These are phyloP conservation scores for Athalia cordata DNA, from an alignment of 2,888 invertebrate genomes.

Conservation along the genomic window DNA sequence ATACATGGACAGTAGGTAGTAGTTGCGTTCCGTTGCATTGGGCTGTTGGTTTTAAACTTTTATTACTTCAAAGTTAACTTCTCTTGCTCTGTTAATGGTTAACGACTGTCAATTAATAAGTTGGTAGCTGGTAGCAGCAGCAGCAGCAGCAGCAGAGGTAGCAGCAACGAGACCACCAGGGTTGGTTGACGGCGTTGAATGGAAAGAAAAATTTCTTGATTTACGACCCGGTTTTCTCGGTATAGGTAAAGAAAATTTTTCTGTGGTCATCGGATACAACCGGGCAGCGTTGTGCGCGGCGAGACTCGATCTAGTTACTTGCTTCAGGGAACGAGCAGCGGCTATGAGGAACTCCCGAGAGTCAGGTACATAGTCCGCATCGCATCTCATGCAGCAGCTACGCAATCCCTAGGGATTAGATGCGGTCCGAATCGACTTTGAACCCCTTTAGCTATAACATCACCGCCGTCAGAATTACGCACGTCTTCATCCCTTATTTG, in stretches of 20 bases:
- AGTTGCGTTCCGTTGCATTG: too few species aligned
- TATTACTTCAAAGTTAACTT: slow-evolving; percentile 4
- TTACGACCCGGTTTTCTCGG: slow-evolving; percentile 15
- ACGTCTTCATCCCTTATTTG: too few species aligned
- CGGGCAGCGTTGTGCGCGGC: neutral
- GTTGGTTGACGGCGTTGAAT: slow-evolving; percentile 2
- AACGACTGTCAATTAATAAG: slow-evolving; percentile 41
- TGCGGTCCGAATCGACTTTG: neutral
- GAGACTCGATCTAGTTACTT: slow-evolving; percentile 25
- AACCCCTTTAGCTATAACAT: too few species aligned
- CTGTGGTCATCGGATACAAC: neutral
- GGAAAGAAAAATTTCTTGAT: slow-evolving; percentile 20
- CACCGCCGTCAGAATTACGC: too few species aligned
- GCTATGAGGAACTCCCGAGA: neutral
- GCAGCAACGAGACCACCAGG: slow-evolving; percentile 3
- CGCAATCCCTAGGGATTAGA: slow-evolving; percentile 10
- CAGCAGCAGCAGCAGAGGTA: too few species aligned
- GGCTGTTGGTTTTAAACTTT: slow-evolving; percentile 6
- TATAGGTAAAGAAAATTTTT: neutral
- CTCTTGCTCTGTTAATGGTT: slow-evolving; percentile 25
- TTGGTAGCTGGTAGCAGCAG: neutral
- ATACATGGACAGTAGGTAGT: too few species aligned
- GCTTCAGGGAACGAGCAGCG: neutral
- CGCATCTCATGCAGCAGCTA: neutral
- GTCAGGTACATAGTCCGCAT: neutral